Evolutionary conservation across 1,140 invertebrate genomes (phyloP).

Genomic region (Drosophila parvula): DNA sequence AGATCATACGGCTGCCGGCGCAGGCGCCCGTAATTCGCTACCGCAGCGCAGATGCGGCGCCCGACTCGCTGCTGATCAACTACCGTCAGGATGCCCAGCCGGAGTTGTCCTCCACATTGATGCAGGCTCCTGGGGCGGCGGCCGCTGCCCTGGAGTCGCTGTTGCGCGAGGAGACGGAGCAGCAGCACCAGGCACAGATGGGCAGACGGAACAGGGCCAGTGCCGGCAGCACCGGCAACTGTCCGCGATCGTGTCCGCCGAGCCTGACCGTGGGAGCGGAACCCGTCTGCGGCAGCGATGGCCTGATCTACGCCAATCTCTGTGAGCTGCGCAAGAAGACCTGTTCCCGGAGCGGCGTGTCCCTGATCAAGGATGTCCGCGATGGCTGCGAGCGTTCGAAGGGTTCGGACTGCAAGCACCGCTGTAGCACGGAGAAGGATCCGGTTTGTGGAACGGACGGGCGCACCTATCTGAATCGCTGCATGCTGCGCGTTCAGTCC

Average conservation of each 20-base stretch:
- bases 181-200: slow-evolving; percentile 56
- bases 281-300: slow-evolving; percentile 94
- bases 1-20: slow-evolving; percentile 75
- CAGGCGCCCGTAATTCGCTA: slow-evolving; percentile 80
- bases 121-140: slow-evolving; percentile 65
- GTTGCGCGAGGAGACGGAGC: slow-evolving; percentile 63
- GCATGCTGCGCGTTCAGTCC: slow-evolving; percentile 93
- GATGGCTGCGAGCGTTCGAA: slow-evolving; percentile 87
- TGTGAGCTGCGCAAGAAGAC: slow-evolving; percentile 97
- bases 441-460: slow-evolving; percentile 96
- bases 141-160: slow-evolving; percentile 66
- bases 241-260: slow-evolving; percentile 91
- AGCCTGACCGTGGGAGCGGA: slow-evolving; percentile 87
- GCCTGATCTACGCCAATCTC: slow-evolving; percentile 93
- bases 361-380: slow-evolving; percentile 85
- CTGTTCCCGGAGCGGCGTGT: slow-evolving; percentile 91
- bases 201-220: slow-evolving; percentile 71
- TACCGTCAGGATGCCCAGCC: slow-evolving; percentile 70
- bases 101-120: slow-evolving; percentile 54
- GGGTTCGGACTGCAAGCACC: slow-evolving; percentile 90
- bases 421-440: slow-evolving; percentile 92
- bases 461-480: slow-evolving; percentile 94
- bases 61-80: slow-evolving; percentile 71
- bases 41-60: slow-evolving; percentile 66
- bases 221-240: slow-evolving; percentile 84